These are phyloP conservation scores for Pyrocoelia pectoralis DNA, from an alignment of 2,888 invertebrate genomes.

Conservation along the genomic window DNA sequence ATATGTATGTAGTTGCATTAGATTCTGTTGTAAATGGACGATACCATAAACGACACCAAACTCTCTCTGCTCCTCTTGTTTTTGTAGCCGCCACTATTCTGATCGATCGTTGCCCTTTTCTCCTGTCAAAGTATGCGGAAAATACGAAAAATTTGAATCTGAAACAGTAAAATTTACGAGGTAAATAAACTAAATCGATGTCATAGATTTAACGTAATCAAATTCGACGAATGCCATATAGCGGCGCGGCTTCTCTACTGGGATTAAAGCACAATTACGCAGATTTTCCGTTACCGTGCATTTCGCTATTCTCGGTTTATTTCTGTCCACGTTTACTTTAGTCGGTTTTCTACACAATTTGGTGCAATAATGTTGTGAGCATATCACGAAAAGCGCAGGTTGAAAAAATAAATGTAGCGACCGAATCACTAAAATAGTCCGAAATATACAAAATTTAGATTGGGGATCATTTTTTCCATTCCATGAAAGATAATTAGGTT, in stretches of 20 bases:
- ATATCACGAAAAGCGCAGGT: no score
- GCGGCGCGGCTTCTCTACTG: background rate
- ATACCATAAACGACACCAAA: conserved; percentile 84
- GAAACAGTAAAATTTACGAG: conserved; percentile 36
- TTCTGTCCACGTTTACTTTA: no score
- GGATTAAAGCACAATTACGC: background rate
- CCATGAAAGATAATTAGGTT: no score
- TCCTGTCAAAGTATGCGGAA: conserved; percentile 86
- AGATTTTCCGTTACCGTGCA: background rate
- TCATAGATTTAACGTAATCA: background rate
- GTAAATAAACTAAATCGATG: background rate
- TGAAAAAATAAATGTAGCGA: no score
- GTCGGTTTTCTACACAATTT: background rate
- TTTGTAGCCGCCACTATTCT: conserved; percentile 89
- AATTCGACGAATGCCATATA: background rate
- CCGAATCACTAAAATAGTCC: no score
- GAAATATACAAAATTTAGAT: no score
- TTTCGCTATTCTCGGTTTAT: no score
- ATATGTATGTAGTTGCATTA: conserved; percentile 48
- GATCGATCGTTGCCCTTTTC: conserved; percentile 72
- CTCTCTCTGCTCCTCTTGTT: conserved; percentile 83
- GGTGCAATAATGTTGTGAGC: no score
- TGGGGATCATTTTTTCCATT: no score
- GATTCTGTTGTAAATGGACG: conserved; percentile 49
- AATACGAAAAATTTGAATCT: conserved; percentile 92